These are phyloP conservation scores for Physeter macrocephalus DNA, from an alignment of 2,113 vertebrate genomes.

Conservation along the genomic window DNA sequence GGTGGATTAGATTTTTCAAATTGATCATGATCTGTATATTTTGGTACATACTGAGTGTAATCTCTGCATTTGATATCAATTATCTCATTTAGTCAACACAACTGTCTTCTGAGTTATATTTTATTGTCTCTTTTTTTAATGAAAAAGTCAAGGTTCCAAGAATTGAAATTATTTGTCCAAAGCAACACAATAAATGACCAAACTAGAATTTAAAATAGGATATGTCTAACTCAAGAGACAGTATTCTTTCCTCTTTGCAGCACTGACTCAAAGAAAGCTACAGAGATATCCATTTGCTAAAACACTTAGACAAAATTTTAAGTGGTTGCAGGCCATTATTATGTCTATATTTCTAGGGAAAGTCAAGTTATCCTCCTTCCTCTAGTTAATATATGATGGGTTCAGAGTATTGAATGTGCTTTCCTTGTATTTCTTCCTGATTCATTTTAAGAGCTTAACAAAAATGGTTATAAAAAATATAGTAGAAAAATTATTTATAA, in stretches of 20 bases:
- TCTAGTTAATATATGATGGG: not conserved
- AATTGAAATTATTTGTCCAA: not conserved
- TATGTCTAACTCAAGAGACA: not conserved
- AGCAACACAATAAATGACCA: not conserved
- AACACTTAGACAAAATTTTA: not conserved
- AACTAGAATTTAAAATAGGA: not conserved
- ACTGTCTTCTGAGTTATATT: not conserved
- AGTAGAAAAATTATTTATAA: not conserved
- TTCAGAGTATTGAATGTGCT: not conserved
- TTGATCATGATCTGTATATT: not conserved
- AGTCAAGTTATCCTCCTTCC: not conserved
- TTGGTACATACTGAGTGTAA: not conserved
- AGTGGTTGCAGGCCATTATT: not conserved
- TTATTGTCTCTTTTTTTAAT: not conserved
- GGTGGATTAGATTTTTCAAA: not conserved
- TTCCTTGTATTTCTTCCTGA: not conserved
- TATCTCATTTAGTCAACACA: not conserved
- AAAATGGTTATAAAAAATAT: not conserved
- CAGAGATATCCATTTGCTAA: not conserved
- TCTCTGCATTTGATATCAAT: not conserved
- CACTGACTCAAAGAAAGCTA: not conserved
- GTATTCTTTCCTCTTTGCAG: not conserved
- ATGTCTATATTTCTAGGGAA: not conserved
- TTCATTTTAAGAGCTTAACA: constrained; percentile 21
- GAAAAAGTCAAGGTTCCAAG: not conserved